Conservation (phyloP, 2,888 invertebrate genomes). For the Phlogophora meticulosa region DNA sequence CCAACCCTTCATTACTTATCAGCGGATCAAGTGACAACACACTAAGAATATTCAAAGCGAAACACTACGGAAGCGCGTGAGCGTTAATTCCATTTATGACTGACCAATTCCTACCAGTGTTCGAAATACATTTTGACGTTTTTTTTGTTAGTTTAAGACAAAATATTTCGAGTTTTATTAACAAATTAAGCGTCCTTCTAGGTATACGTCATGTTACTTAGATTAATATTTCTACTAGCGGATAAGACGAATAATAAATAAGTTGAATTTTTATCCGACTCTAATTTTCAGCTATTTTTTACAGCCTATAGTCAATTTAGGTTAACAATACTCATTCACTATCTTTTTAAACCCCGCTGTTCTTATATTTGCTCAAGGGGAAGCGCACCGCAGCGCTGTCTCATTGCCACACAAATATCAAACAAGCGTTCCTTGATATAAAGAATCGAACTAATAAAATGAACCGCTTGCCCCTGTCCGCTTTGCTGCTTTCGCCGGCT, state of each 20-base stretch:
- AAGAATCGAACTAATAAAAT: neutral
- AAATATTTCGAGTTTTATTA: conserved; percentile 46
- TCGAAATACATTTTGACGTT: conserved; percentile 45
- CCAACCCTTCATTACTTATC: conserved; percentile 95
- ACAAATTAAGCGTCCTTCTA: conserved; percentile 41
- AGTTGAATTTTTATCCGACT: conserved; percentile 38
- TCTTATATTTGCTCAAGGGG: no score
- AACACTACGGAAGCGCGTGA: conserved; percentile 80
- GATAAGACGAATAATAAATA: conserved; percentile 56
- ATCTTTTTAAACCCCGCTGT: no score
- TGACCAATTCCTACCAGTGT: conserved; percentile 48
- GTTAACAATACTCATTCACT: no score
- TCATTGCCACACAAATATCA: neutral
- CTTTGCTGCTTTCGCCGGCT: neutral
- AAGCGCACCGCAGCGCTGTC: no score
- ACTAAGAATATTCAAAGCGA: conserved; percentile 96
- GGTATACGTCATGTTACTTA: conserved; percentile 57
- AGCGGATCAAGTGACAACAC: conserved; percentile 98
- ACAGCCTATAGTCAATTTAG: no score
- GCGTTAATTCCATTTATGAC: conserved; percentile 47
- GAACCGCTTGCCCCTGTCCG: no score
- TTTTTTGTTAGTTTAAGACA: conserved; percentile 37
- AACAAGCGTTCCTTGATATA: neutral
- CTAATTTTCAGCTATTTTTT: conserved; percentile 11
- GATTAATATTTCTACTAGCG: conserved; percentile 50